Evolutionary conservation across 2,888 invertebrate genomes (phyloP).

Genomic region (Urechis unicinctus): DNA sequence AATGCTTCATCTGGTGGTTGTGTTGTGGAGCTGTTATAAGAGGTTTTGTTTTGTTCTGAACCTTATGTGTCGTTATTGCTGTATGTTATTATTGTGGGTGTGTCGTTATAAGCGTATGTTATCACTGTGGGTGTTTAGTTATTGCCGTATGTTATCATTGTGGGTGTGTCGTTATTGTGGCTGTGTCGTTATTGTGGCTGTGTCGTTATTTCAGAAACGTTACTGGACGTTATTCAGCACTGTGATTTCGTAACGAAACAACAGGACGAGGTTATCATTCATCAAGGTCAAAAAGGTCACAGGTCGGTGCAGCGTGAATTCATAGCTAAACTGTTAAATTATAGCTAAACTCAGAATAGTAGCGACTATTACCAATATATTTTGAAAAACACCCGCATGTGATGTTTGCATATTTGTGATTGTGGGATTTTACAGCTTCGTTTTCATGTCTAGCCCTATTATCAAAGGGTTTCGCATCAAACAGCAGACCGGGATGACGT

Average conservation of each 20-base stretch:
- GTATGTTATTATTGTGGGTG: background rate
- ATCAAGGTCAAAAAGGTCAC: constrained; percentile 21
- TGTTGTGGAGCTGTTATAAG: too few relatives aligned
- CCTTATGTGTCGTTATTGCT: too few relatives aligned
- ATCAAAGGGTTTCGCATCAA: too few relatives aligned
- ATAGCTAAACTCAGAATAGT: background rate
- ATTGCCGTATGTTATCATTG: background rate
- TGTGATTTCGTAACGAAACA: constrained; percentile 19
- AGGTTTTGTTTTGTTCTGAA: too few relatives aligned
- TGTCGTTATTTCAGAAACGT: constrained; percentile 12
- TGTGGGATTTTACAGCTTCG: too few relatives aligned
- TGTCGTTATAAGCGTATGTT: background rate
- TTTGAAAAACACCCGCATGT: too few relatives aligned
- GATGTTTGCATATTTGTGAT: too few relatives aligned
- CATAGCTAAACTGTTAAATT: background rate
- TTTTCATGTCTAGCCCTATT: too few relatives aligned
- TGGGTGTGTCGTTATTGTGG: background rate
- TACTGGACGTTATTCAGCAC: constrained; percentile 20
- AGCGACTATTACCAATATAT: too few relatives aligned
- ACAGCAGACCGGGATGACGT: too few relatives aligned
- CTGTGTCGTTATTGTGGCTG: background rate
- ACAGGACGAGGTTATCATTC: constrained; percentile 19
- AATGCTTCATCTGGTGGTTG: too few relatives aligned
- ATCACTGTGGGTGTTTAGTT: background rate
- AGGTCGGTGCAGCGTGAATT: constrained; percentile 16